Base-by-base conservation (phyloP, 2,888 invertebrate species). In the Cylloceria caligata region DNA sequence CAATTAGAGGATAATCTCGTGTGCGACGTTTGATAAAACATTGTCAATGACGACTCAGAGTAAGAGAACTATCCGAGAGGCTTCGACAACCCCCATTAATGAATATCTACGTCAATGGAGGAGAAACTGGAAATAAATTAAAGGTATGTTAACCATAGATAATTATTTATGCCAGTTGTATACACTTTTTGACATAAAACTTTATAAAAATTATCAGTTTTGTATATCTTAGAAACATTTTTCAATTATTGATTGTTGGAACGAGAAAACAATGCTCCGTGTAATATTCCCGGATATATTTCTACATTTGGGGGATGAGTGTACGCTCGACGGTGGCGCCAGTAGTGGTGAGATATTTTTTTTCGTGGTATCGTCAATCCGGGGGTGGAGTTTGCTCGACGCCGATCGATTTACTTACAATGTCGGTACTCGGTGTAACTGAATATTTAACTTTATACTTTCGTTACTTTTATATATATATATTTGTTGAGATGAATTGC, bases 321-420 rank as follows among this genome's bases (percentile, higher is more conserved):
- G 62, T 79, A 80, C 81, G 65, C 68, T 19, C 81, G 83, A 64
- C 81, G 84, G 88, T 89, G 88, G 90, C 90, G 90, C 90, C 89
- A 84, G 83, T 84, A 64, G 84, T 81, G 85, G 83, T 71, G 80
- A 19, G 64, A 68, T 39, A 16, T 49, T 67, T 74, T 79, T 83
- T 87, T 86, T 85, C 47, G 74, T 68, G 79, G 77, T 78, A 73
- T 83, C 74, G 80, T 47, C 69, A 86, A 83, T 81, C 36, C 39
- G 39, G 62, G 74, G 79, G 85, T 83, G 78, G 86, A 87, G 80
- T 69, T 82, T 80, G 64, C 84, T 68, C 71, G 86, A 89, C 88
- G 86, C 88, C 88, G 88, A 90, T 90, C 90, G 90, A 90, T 90
- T 88, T 89, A 82, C 84, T n/a, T n/a, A 85, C 84, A 67, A 80